Evolutionary conservation across 2,797 vertebrate species (phyloP), one percentile per base, ranked within the genome.

Genomic region (Mus minutoides): DNA sequence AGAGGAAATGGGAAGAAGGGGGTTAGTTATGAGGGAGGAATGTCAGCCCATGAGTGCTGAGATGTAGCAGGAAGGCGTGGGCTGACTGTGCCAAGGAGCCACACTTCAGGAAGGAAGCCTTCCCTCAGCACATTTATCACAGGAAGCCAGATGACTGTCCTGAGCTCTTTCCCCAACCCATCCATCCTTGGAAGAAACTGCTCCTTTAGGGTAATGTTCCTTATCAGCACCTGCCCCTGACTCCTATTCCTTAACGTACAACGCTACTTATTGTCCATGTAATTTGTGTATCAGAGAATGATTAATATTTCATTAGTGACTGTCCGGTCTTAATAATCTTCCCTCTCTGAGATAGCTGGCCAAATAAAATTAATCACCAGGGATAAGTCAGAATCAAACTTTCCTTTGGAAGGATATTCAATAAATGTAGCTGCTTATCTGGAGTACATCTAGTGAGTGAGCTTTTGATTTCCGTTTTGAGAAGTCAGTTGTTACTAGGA

Each of bases 101-200:
- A 69, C 58, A 60, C 60, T 94, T 92, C 90, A 92, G 96, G 95
- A 97, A 96, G 94, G 96, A 97, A 97, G 82, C 52, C 31, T 34
- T 92, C 82, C 52, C 37, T 92, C 75, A 82, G 49, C 6, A 40
- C 82, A 64, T 94, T 97, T 97, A 97, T 96, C 92, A 54, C 34
- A 37, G n/a, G 91, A 94, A 95, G 16, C 83, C 95, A 97, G 83
- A 60, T 77, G 71, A 84, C 88, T 92, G 91, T 78, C 84, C 58
- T 34, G 58, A 92, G 43, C 6, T 79, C 10, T 49, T 93, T 96
- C 88, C 88, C 75, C 87, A 91, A 9, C 67, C 6, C 34, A 62
- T 46, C 60, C 92, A 64, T 88, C 46, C 78, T 78, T 43, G 46
- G 69, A 94, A 92, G 85, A 82, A 58, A 94, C 11, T 67, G 31